Base-by-base conservation (phyloP, 1,140 invertebrate species). In the Apocrypta bakeri region DNA sequence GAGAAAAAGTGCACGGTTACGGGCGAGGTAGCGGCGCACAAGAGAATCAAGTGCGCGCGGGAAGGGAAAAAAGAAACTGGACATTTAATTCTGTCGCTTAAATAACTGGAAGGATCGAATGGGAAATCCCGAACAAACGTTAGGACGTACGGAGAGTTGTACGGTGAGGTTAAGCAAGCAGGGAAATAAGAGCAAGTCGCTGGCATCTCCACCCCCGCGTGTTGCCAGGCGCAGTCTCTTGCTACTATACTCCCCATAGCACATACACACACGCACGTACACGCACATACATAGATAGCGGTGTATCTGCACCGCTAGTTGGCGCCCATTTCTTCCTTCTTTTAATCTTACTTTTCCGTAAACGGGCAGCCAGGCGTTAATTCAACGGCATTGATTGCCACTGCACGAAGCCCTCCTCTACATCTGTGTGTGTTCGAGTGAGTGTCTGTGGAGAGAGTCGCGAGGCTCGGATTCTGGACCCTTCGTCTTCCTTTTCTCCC, bases 301-400 rank as follows among this genome's bases (percentile, higher is more conserved):
- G 9, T 2, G 9, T 2, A 37, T n/a, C n/a, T n/a, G n/a, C 27
- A 21, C 24, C 25, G 61, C 37, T 66, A 69, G 72, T 75, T 81
- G 33, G 87, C 90, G 89, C 90, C 90, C 89, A 90, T 92, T 91
- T 90, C 89, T 91, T 91, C 87, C 88, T 91, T 90, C 90, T 92
- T 92, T 91, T 92, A 91, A 92, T 92, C 90, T 92, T 91, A 89
- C 90, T 91, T 88, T 90, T 88, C 89, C 88, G 87, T 91, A 91
- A 92, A 91, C 91, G 91, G 87, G 88, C 90, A 91, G 89, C 88
- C 90, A 90, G 90, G 91, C 90, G 91, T 91, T 92, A 91, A 92
- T 91, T 92, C 91, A 91, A 89, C 89, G 88, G 90, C 91, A 91
- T 92, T 92, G 91, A 92, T 91, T 92, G 90, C 90, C 89, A 89